Conservation (phyloP, 1,140 invertebrate genomes). For the fruit fly (Drosophila melanogaster) region Release_6_plus_ISO1_MT NT_037436.4:11626001-11626500, state of each 20-base stretch:
- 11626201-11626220: slow-evolving; percentile 12
- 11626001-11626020: not conserved
- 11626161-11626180: slow-evolving; percentile 52
- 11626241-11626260: no score
- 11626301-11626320: no score
- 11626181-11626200: slow-evolving; percentile 23
- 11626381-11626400: no score
- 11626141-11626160: slow-evolving; percentile 61
- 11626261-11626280: no score
- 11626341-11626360: no score
- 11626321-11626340: no score
- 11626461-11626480: slow-evolving; percentile 32
- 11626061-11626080: slow-evolving; percentile 37
- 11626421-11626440: not conserved
- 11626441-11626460: slow-evolving; percentile 5
- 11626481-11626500: slow-evolving; percentile 77
- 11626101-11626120: slow-evolving; percentile 55
- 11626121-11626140: slow-evolving; percentile 26
- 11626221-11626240: slow-evolving; percentile 1
- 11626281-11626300: no score
- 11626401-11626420: not conserved
- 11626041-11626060: slow-evolving; percentile 44
- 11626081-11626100: slow-evolving; percentile 50
- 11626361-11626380: no score
- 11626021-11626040: not conserved